Percentiles rank a stretch among this genome's conserved stretches.
Evolutionary conservation across 1,140 invertebrate species (phyloP).

Genomic region (Brevipalpus yothersi): DNA sequence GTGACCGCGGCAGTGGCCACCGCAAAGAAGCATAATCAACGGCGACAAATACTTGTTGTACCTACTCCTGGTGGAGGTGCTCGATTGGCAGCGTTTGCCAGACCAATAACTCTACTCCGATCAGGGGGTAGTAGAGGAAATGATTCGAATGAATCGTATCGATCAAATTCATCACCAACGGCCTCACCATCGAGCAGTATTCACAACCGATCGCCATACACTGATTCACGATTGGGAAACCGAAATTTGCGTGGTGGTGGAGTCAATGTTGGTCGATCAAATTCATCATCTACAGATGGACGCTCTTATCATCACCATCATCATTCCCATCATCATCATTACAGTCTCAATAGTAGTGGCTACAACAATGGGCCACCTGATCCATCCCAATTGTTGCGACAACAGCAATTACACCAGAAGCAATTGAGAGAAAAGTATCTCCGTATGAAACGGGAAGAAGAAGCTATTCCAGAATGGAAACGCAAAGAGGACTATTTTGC

Average conservation of each 20-base stretch:
- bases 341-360: not conserved
- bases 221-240: not conserved
- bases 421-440: not conserved
- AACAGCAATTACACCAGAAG: not conserved
- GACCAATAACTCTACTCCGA: not conserved
- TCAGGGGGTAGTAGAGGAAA: not conserved
- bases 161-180: not conserved
- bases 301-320: no score
- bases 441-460: not conserved
- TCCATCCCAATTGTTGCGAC: not conserved
- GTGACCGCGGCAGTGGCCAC: not conserved
- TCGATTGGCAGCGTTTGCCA: not conserved
- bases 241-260: not conserved
- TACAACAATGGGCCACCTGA: not conserved
- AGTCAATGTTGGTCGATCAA: not conserved
- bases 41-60: not conserved
- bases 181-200: not conserved
- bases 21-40: not conserved
- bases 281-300: not conserved
- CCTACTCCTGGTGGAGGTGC: not conserved
- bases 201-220: not conserved
- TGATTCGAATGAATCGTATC: not conserved
- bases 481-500: constrained; percentile 1
- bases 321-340: not conserved
- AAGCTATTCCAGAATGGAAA: not conserved